phyloP scores from a whole-genome alignment of 37 sponge, comb jelly and placozoan genomes.

The Aplysina aerophoba region DNA sequence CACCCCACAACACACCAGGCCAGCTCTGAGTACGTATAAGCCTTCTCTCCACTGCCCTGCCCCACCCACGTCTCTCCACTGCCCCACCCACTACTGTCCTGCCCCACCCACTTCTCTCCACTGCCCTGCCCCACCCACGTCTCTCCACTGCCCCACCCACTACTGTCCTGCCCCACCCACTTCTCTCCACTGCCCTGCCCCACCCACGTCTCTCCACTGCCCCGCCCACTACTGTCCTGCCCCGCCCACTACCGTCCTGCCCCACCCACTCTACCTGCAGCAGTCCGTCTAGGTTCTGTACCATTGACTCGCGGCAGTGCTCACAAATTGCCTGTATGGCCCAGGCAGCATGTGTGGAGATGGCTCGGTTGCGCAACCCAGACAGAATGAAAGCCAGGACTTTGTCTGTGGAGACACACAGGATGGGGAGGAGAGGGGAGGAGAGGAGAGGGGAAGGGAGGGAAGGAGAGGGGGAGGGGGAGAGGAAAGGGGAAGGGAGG shows the following conservation, averaged over 20 bases:
- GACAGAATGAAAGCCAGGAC: conserved; percentile 64
- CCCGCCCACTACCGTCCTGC: conserved; percentile 53
- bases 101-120: conserved; percentile 50
- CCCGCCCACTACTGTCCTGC: too few species aligned
- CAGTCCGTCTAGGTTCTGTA: conserved; percentile 59
- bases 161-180: conserved; percentile 47
- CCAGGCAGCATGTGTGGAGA: conserved; percentile 70
- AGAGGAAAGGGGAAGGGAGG: too few species aligned
- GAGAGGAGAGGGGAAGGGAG: background rate
- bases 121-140: conserved; percentile 50
- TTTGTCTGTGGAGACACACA: conserved; percentile 19
- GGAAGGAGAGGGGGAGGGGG: background rate
- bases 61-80: conserved; percentile 52
- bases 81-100: conserved; percentile 57
- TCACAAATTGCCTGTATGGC: conserved; percentile 72
- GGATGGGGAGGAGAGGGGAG: background rate
- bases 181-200: conserved; percentile 55
- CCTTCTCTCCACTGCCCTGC: conserved; percentile 53
- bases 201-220: too few species aligned
- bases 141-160: too few species aligned
- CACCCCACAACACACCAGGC: background rate
- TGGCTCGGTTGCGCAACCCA: conserved; percentile 48
- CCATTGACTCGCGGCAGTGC: conserved; percentile 66
- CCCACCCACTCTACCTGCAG: conserved; percentile 62
- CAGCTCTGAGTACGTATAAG: background rate